A percentile compares a stretch with the other conserved stretches of the same genome.
These are phyloP conservation scores for Papilio protenor DNA, from an alignment of 2,888 invertebrate genomes.

Conservation along the genomic window DNA sequence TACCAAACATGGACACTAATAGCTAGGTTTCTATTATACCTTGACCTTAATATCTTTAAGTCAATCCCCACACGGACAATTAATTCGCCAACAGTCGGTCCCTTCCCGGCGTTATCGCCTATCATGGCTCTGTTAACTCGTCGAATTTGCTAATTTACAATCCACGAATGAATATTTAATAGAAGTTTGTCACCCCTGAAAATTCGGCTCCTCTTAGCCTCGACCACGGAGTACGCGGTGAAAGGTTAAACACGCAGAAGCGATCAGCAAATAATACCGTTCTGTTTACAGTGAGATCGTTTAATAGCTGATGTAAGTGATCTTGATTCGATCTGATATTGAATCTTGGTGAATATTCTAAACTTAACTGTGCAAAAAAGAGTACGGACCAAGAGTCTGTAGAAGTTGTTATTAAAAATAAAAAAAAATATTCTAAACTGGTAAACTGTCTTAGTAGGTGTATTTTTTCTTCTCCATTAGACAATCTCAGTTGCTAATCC, in stretches of 20 bases:
- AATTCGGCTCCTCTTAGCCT: constrained; percentile 61
- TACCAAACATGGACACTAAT: not conserved
- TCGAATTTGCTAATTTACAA: constrained; percentile 76
- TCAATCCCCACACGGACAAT: constrained; percentile 50
- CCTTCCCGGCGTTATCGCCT: constrained; percentile 61
- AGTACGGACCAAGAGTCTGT: no score
- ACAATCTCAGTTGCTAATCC: not conserved
- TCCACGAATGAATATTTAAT: constrained; percentile 80
- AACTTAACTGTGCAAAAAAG: no score
- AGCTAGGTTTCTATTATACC: not conserved
- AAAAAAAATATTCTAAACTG: not conserved
- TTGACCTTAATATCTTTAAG: constrained; percentile 11
- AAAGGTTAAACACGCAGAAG: constrained; percentile 47
- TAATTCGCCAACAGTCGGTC: constrained; percentile 53
- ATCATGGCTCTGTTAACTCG: constrained; percentile 63
- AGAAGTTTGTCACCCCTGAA: constrained; percentile 74
- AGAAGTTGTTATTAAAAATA: no score
- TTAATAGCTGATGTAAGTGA: not conserved
- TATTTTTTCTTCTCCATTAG: not conserved
- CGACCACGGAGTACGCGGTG: constrained; percentile 50
- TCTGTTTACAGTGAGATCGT: not conserved
- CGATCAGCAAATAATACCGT: constrained; percentile 32
- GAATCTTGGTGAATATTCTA: not conserved
- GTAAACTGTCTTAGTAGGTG: not conserved
- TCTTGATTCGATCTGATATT: not conserved